These are phyloP conservation scores for Eonycteris spelaea DNA, from an alignment of 2,113 vertebrate species.

Conservation along the genomic window DNA sequence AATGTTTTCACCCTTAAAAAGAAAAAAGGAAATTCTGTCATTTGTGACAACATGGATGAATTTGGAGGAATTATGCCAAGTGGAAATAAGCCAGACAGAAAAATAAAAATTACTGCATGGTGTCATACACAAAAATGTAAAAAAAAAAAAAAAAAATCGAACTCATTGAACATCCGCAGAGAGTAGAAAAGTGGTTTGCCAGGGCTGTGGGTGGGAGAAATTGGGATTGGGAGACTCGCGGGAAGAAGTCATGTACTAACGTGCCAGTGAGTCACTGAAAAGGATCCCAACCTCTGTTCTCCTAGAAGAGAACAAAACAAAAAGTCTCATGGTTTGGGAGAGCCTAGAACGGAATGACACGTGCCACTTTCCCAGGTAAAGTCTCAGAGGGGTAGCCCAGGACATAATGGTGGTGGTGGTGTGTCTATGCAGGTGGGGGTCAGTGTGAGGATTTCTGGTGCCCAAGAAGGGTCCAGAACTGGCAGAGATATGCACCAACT, in stretches of 20 bases:
- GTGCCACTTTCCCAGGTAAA: background rate
- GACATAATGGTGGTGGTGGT: background rate
- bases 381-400: background rate
- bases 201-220: background rate
- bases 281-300: background rate
- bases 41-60: background rate
- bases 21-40: background rate
- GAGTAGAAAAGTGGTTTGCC: background rate
- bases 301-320: background rate
- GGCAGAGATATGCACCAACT: background rate
- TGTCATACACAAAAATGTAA: background rate
- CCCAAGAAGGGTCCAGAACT: background rate
- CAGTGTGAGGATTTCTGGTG: background rate
- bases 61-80: background rate
- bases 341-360: background rate
- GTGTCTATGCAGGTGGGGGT: background rate
- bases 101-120: background rate
- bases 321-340: background rate
- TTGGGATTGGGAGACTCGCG: background rate
- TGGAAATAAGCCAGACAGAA: background rate
- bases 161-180: background rate
- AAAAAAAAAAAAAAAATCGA: background rate
- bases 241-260: background rate
- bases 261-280: background rate
- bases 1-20: background rate